A percentile compares a stretch with the other conserved stretches of the same genome.
Evolutionary conservation across 2,888 invertebrate genomes (phyloP).

Genomic region (Tryphoninae sp.): DNA sequence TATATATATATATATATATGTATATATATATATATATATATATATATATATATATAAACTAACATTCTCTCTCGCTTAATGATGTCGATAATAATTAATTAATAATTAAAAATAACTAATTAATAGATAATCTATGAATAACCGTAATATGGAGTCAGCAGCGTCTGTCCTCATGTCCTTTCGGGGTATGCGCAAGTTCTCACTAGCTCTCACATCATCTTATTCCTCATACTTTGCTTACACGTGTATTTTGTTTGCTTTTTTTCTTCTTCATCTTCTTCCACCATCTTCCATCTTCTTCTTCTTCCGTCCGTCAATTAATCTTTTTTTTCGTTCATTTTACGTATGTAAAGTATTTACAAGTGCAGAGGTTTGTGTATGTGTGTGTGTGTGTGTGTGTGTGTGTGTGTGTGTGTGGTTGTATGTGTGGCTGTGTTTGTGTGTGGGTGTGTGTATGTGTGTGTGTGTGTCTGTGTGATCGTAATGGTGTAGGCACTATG

Average conservation of each 20-base stretch:
- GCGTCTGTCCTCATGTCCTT: slow-evolving; percentile 71
- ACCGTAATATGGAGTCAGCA: slow-evolving; percentile 73
- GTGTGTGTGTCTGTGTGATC: slow-evolving; percentile 70
- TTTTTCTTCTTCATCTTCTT: slow-evolving; percentile 22
- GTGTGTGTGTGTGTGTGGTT: slow-evolving; percentile 15
- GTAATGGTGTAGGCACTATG: slow-evolving; percentile 81
- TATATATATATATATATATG: slow-evolving; percentile 59
- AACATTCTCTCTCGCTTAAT: slow-evolving; percentile 75
- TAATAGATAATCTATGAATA: slow-evolving; percentile 72
- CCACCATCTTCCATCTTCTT: slow-evolving; percentile 40
- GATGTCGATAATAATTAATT: slow-evolving; percentile 72
- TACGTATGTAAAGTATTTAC: slow-evolving; percentile 79
- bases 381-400: slow-evolving; percentile 35
- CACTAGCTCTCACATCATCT: slow-evolving; percentile 18
- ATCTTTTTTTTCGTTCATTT: slow-evolving; percentile 61
- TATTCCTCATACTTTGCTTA: slow-evolving; percentile 54
- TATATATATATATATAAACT: slow-evolving; percentile 68
- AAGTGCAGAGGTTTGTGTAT: slow-evolving; percentile 75
- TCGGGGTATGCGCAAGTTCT: slow-evolving; percentile 66
- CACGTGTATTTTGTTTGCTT: slow-evolving; percentile 53
- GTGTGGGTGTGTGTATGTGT: slow-evolving; percentile 37
- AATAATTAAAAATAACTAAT: slow-evolving; percentile 79
- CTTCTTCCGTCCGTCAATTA: slow-evolving; percentile 16
- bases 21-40: slow-evolving; percentile 14
- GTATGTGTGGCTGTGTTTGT: slow-evolving; percentile 23